phyloP scores from a whole-genome alignment of 2,797 vertebrate genomes.

The Lophura swinhoii region DNA sequence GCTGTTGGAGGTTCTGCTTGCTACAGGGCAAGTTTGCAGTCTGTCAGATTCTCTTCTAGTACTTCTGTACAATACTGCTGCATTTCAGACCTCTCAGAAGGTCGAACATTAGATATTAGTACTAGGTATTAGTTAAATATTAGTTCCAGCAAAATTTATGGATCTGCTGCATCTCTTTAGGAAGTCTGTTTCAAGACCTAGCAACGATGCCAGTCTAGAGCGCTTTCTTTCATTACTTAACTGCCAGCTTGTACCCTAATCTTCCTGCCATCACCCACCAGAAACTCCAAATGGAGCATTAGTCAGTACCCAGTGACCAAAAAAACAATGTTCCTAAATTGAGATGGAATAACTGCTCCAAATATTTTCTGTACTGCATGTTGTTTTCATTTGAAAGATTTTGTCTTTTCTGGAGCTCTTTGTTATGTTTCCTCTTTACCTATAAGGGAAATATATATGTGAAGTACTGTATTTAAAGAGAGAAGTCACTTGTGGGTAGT shows the following conservation, averaged over 20 bases:
- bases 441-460: rapidly evolving
- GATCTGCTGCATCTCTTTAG: background rate
- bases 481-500: rapidly evolving
- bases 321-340: rapidly evolving
- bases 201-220: background rate
- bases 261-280: background rate
- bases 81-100: background rate
- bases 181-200: background rate
- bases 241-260: background rate
- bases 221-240: background rate
- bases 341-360: background rate
- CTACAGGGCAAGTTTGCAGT: background rate
- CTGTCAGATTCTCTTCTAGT: background rate
- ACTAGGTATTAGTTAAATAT: background rate
- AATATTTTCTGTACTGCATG: background rate
- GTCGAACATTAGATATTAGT: background rate
- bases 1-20: background rate
- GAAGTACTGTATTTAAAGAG: background rate
- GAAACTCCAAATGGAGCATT: background rate
- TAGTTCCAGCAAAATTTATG: rapidly evolving
- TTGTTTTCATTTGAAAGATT: rapidly evolving
- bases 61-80: rapidly evolving
- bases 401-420: background rate
- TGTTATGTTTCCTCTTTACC: background rate
- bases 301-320: no score